Evolutionary conservation across 2,888 invertebrate species (phyloP), one percentile per base, ranked within the genome.

Genomic region (Ptychoptera albimana): DNA sequence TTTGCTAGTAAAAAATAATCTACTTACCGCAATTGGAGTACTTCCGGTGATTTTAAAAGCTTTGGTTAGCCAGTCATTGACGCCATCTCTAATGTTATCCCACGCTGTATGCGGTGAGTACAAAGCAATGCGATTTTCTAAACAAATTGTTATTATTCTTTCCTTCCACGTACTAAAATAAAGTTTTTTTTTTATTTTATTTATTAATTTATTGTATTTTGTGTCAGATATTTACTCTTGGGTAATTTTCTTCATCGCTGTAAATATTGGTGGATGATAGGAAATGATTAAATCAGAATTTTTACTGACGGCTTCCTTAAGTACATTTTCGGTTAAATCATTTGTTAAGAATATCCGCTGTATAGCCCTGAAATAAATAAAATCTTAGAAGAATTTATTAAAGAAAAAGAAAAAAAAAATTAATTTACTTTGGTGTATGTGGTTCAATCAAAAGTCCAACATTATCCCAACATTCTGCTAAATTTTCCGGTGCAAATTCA

Each of bases 201-300:
- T 11, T n/a, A n/a, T n/a, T 36, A 2, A 23, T 14, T 42, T 44
- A 42, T 47, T 39, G 46, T 36, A 32, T n/a, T n/a, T n/a, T n/a
- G n/a, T n/a, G n/a, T n/a, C n/a, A 34, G 14, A 15, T 48, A 50
- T 54, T 59, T 64, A 85, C 82, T 74, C 82, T 75, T 87, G 71
- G 2, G 80, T 77, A 35, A 96, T 69, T 34, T 79, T 73, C 58
- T 89, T 93, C 44, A 96, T 54, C 7, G 88, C 79, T 11, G 73
- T 69, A 64, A 96, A 96, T 59, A 96, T 85, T 13, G 91, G 91
- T n/a, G 96, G 96, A 69, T 96, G 96, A 63, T 96, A 96, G 0
- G 91, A 82, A 45, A 96, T 70, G 45, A 96, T 88, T 64, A 94
- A 66, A 60, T 89, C 79, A 43, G 74, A 74, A 12, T 75, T 70